Conservation (phyloP, 2,113 vertebrate genomes). For the Erythrolamprus reginae region DNA sequence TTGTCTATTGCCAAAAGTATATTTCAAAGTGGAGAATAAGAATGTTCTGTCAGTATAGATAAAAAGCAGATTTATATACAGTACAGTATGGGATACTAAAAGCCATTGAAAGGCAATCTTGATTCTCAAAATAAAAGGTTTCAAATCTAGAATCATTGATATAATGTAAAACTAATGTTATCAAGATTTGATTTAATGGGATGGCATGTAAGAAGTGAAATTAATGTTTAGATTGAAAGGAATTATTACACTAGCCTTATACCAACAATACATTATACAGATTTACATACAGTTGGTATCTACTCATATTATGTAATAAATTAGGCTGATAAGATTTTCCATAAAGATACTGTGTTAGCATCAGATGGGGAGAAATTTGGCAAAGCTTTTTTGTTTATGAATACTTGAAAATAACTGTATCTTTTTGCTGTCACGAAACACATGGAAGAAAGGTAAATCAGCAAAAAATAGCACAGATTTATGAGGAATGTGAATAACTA, state of each 20-base stretch:
- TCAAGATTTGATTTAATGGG: neutral
- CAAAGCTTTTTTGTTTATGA: neutral
- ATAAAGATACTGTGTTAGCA: neutral
- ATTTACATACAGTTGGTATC: neutral
- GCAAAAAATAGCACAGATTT: neutral
- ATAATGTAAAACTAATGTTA: neutral
- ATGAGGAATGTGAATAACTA: neutral
- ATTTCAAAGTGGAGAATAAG: neutral
- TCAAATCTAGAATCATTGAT: neutral
- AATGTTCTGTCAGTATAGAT: neutral
- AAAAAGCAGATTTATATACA: neutral
- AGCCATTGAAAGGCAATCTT: neutral
- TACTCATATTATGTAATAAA: neutral
- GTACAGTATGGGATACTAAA: neutral
- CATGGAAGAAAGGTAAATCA: neutral
- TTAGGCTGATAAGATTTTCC: neutral
- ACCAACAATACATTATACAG: neutral
- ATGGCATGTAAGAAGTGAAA: neutral
- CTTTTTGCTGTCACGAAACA: neutral
- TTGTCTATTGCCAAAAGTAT: neutral
- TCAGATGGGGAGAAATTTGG: neutral
- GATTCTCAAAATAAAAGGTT: neutral
- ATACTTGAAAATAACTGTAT: neutral
- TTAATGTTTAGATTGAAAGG: neutral
- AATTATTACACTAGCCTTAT: neutral